Evolutionary conservation across 2,113 vertebrate species (phyloP), one percentile per base, ranked within the genome.

Genomic region (Symphodus melops): DNA sequence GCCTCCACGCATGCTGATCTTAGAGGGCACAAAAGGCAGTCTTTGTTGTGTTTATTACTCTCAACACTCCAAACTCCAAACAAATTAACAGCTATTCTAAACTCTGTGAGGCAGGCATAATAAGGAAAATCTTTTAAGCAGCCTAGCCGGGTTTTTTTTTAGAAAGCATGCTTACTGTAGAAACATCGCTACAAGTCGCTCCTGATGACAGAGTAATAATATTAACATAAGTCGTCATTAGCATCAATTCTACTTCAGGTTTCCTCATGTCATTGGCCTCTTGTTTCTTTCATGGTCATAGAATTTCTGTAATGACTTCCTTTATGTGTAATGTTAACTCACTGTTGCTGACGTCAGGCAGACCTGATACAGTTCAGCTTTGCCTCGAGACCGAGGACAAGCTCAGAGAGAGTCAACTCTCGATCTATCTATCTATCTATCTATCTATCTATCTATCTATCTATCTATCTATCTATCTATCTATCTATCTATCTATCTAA

Each of bases 211-310:
- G 23, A 46, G 68, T 62, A 57, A 52, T 54, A 39, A 53, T 59
- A 68, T 70, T 19, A 48, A 42, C 20, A 64, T 20, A 23, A 59
- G 21, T 3, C 25, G 46, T 59, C 20, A 55, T 67, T 55, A 28
- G 44, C 23, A 64, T 68, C 44, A 58, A 44, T 64, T 57, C 57
- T 68, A 17, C 57, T 56, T 68, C 55, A 72, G n/a, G 36, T 69
- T 66, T 75, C 59, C 48, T 67, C 21, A 42, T 66, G 19, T 48
- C 17, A 48, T 19, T 6, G 7, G 3, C 19, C 51, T 46, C 49
- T 39, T 9, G 49, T 61, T 49, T 52, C n/a, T n/a, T n/a, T n/a
- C n/a, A n/a, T n/a, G n/a, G n/a, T n/a, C n/a, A n/a, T n/a, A n/a
- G n/a, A n/a, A n/a, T n/a, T n/a, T n/a, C n/a, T n/a, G n/a, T n/a